Evolutionary conservation across 2,888 invertebrate species (phyloP), one percentile per base, ranked within the genome.

Genomic region (Hymenopus coronatus): DNA sequence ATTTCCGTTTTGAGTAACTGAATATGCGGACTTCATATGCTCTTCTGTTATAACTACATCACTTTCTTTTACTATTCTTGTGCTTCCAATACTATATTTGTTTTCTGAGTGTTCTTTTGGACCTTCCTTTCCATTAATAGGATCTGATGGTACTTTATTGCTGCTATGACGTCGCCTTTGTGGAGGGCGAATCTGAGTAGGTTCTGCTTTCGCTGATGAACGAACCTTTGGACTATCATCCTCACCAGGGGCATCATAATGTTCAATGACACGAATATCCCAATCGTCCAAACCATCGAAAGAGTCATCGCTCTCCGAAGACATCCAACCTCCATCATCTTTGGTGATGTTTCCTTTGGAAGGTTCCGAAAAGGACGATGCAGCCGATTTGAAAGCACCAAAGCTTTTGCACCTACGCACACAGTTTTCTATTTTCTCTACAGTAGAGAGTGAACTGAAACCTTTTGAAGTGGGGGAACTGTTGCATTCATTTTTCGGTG

Each of bases 261-360:
- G 93, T 91, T 94, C 94, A 82, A 94, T 92, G 81, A 94, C 92
- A 28, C 93, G 93, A 33, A 94, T 91, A 90, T 94, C 94, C 94
- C 94, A 94, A 91, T 94, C 94, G 91, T 94, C 94, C 33, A 87
- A 40, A 27, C 87, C 87, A 27, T 88, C 93, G 81, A 93, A 94
- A 91, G 94, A 93, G 20, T 94, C 94, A 89, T 94, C 94, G 90
- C 94, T 94, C 90, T 94, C 94, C 27, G 93, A 92, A 89, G 93
- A 93, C 92, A 92, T 3, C 92, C 93, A 30, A 91, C 91, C 87
- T 91, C 89, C 46, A 91, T 90, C 33, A 91, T 91, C 89, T 92
- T 85, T n/a, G 25, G 70, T 28, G 54, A 70, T 6, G 81, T 86
- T 84, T 81, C 88, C 85, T 46, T 82, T 88, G 83, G 92, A 15